Evolutionary conservation across 2,888 invertebrate genomes (phyloP).

Genomic region (Cantharis nigra): DNA sequence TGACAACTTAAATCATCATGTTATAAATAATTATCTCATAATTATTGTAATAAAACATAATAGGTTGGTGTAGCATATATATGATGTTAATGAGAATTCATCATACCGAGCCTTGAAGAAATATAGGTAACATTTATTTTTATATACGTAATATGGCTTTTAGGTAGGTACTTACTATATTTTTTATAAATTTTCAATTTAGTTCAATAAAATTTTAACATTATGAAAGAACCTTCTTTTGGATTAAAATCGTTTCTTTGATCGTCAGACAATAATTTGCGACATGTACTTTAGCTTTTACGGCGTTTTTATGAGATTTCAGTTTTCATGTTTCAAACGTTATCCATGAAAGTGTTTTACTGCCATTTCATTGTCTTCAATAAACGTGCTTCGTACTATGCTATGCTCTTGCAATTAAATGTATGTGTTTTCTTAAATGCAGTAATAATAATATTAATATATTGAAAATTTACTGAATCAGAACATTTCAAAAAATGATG

Average conservation of each 20-base stretch:
- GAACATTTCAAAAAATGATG: no score
- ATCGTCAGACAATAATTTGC: not conserved
- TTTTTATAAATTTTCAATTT: not conserved
- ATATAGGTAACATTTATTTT: no score
- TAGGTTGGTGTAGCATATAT: no score
- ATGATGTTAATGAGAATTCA: no score
- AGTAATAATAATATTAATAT: not conserved
- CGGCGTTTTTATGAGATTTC: not conserved
- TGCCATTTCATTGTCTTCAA: not conserved
- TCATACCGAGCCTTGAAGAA: no score
- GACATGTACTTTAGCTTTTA: not conserved
- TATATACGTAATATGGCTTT: no score
- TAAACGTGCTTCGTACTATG: not conserved
- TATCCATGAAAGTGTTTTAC: not conserved
- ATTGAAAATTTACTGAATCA: not conserved
- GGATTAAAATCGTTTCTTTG: not conserved
- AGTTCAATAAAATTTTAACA: not conserved
- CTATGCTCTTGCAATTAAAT: not conserved
- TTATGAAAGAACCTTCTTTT: not conserved
- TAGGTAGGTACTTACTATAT: not conserved
- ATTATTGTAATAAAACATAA: no score
- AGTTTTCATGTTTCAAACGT: not conserved
- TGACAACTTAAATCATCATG: no score
- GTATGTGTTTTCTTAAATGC: not conserved
- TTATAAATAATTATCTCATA: no score